Conservation (phyloP, 1,140 invertebrate species). For the Spodoptera litura region DNA sequence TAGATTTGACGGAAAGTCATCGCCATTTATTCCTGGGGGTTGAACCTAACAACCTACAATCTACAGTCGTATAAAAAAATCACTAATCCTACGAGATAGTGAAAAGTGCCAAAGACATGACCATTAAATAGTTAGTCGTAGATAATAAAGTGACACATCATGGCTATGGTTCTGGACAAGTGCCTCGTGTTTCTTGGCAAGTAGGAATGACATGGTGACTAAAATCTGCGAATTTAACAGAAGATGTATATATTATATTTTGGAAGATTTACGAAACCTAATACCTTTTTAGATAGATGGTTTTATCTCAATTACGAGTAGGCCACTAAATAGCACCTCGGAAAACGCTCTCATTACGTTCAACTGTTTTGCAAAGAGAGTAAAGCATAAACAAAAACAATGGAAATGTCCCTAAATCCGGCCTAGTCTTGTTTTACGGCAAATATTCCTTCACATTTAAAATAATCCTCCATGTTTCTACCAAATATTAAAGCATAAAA, state of each 20-base stretch:
- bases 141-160: slow-evolving; percentile 21
- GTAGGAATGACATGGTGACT: neutral
- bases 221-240: neutral
- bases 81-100: too few species aligned
- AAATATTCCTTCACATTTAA: slow-evolving; percentile 5
- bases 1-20: too few species aligned
- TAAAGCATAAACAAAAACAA: slow-evolving; percentile 13
- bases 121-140: slow-evolving; percentile 20
- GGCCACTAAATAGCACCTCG: too few species aligned
- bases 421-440: slow-evolving; percentile 11
- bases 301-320: too few species aligned
- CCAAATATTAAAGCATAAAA: slow-evolving; percentile 22
- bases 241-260: neutral
- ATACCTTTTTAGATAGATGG: too few species aligned
- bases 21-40: too few species aligned
- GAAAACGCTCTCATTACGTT: too few species aligned
- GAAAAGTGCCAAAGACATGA: slow-evolving; percentile 14
- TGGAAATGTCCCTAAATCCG: slow-evolving; percentile 6
- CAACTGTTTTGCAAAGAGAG: neutral
- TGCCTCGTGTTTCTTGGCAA: slow-evolving; percentile 9
- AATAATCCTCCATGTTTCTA: slow-evolving; percentile 20
- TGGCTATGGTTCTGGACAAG: neutral
- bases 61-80: too few species aligned
- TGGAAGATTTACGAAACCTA: too few species aligned
- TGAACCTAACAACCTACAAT: too few species aligned